Conservation (phyloP, 1,140 invertebrate genomes). For the Drosophila kikkawai region DNA sequence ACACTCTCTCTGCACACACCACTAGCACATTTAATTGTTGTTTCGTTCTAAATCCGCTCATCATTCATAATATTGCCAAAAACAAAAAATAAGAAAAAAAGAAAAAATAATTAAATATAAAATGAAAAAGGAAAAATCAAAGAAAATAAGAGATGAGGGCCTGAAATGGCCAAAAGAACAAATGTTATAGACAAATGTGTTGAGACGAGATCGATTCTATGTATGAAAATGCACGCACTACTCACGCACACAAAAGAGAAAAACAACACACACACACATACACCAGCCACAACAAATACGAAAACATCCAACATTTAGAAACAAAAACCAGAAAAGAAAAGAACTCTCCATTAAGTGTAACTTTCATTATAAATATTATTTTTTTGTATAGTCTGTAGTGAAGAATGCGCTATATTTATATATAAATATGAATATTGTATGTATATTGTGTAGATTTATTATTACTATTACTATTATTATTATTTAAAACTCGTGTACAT, state of each 20-base stretch:
- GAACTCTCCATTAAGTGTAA: constrained; percentile 76
- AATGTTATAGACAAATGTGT: constrained; percentile 44
- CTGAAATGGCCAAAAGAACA: constrained; percentile 20
- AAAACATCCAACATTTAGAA: constrained; percentile 15
- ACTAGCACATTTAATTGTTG: constrained; percentile 43
- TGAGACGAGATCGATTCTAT: constrained; percentile 31
- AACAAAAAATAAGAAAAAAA: constrained; percentile 1
- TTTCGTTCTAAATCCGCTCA: constrained; percentile 47
- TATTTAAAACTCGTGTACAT: constrained; percentile 73
- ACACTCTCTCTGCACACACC: constrained; percentile 6
- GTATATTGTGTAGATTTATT: constrained; percentile 72
- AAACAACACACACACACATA: constrained; percentile 19
- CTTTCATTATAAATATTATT: constrained; percentile 57
- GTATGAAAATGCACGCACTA: constrained; percentile 31
- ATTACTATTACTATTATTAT: constrained; percentile 66
- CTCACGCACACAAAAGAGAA: constrained; percentile 27
- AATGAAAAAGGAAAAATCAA: background rate
- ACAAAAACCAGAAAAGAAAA: constrained; percentile 15
- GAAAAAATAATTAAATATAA: background rate
- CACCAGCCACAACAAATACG: constrained; percentile 12
- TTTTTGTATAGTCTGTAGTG: constrained; percentile 58
- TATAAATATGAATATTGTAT: constrained; percentile 57
- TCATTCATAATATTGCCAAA: constrained; percentile 42
- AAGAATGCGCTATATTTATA: constrained; percentile 63
- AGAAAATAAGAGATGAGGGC: constrained; percentile 11